A percentile compares a stretch with the other conserved stretches of the same genome.
These are phyloP conservation scores for Dallia pectoralis DNA, from an alignment of 2,797 vertebrate genomes.

Conservation along the genomic window DNA sequence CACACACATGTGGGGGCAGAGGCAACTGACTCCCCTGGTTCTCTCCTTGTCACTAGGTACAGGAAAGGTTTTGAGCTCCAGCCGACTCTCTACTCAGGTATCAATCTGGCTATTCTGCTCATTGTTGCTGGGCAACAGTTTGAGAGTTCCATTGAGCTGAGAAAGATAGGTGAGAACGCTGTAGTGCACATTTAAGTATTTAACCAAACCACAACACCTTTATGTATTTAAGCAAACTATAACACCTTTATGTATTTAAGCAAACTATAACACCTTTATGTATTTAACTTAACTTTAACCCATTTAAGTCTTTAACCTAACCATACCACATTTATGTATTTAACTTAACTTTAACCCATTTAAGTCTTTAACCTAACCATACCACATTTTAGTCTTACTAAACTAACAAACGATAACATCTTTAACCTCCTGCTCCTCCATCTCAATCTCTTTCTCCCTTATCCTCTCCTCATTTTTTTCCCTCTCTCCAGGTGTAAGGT, in stretches of 20 bases:
- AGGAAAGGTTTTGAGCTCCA: constrained; percentile 94
- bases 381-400: too few relatives aligned
- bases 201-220: not conserved
- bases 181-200: not conserved
- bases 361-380: too few relatives aligned
- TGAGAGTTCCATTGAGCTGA: constrained; percentile 92
- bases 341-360: too few relatives aligned
- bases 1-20: not conserved
- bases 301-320: too few relatives aligned
- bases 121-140: constrained; percentile 91
- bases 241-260: too few relatives aligned
- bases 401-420: too few relatives aligned
- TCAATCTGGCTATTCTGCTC: constrained; percentile 90
- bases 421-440: not conserved
- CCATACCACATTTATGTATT: too few relatives aligned
- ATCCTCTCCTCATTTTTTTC: not conserved
- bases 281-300: too few relatives aligned
- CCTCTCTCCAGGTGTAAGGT: constrained; percentile 77
- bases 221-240: too few relatives aligned
- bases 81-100: constrained; percentile 92
- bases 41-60: constrained; percentile 76
- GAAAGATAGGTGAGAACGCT: constrained; percentile 84
- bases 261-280: too few relatives aligned
- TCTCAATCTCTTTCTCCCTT: not conserved
- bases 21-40: not conserved